Base-by-base conservation (phyloP, 2,888 invertebrate species). In the Drosophila dives region DNA sequence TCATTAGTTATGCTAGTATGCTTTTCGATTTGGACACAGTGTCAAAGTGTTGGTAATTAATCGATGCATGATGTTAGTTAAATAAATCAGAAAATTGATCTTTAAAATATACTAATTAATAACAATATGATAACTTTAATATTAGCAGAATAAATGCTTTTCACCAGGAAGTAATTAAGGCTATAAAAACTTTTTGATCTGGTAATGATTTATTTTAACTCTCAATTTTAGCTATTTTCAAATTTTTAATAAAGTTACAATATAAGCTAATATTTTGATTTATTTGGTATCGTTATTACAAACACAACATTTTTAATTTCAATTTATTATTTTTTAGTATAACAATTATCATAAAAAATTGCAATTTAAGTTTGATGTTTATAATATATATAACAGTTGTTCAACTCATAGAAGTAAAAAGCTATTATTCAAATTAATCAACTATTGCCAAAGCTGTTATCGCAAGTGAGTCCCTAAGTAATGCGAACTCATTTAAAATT, bases 1-100 rank as follows among this genome's bases (percentile, higher is more conserved):
- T 32, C 26, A 51, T 56, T 38, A 58, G 40, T 29, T 48, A 49
- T 26, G 48, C 65, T 23, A 23, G 29, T 42, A 50, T 53, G 23
- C 6, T 29, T 40, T 68, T 23, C n/a, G 11, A 23, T 23, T 45
- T 42, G n/a, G 11, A 42, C 42, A 42, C n/a, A n/a, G 42, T 6
- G 11, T n/a, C 23, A 15, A 54, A 40, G 38, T 49, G 20, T 42
- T 42, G 38, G 12, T 12, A 64, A 71, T 60, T 65, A 62, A 56
- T 42, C 15, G 15, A 15, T 45, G 15, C 23, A 29, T 36, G 51
- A 26, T 23, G 6, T 51, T 4, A 26, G 26, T 17, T 17, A 2
- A 45, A 7, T 45, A 3, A 15, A 4, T 32, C 5, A 15, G 48
- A 11, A 32, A 17, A 64, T 1, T 11, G 5, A 15, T 2, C 3